A percentile compares a stretch with the other conserved stretches of the same genome.
These are phyloP conservation scores for Bolinopsis microptera DNA, from an alignment of 37 sponge, comb jelly and placozoan genomes.

Conservation along the genomic window DNA sequence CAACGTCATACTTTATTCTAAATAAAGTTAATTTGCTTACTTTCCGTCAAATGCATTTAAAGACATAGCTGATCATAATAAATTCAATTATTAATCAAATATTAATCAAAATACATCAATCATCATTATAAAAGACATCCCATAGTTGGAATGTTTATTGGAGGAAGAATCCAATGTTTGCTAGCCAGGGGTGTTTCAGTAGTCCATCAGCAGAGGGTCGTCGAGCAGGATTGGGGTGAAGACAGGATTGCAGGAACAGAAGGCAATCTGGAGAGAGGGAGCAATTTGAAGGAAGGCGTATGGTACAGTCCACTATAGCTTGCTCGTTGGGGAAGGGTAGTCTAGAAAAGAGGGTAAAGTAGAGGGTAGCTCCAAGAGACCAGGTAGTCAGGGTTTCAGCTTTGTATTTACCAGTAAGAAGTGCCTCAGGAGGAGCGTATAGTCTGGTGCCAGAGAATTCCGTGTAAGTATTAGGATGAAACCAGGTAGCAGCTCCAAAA, in stretches of 20 bases:
- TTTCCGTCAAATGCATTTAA: too few species aligned
- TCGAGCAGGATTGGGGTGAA: slow-evolving; percentile 13
- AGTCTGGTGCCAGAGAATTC: slow-evolving; percentile 51
- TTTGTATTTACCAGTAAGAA: neutral
- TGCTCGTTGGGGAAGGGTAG: slow-evolving; percentile 33
- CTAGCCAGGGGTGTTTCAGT: neutral
- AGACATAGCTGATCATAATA: neutral
- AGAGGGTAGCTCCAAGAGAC: slow-evolving; percentile 45
- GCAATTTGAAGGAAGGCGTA: slow-evolving; percentile 6
- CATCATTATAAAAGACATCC: neutral
- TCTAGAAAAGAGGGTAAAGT: slow-evolving; percentile 47
- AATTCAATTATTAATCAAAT: neutral
- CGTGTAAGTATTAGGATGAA: slow-evolving; percentile 36
- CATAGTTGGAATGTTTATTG: neutral
- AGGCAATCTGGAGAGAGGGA: neutral
- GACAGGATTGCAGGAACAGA: neutral
- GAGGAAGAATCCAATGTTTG: neutral
- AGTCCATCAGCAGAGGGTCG: slow-evolving; percentile 21
- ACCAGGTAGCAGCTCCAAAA: slow-evolving; percentile 54
- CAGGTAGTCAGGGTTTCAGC: slow-evolving; percentile 59
- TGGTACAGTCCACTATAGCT: neutral
- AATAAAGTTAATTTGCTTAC: too few species aligned
- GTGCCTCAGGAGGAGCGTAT: slow-evolving; percentile 61
- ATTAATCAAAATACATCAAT: neutral
- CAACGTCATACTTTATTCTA: too few species aligned